Conservation (phyloP, 2,797 vertebrate species). For the Pipistrellus nathusii region DNA sequence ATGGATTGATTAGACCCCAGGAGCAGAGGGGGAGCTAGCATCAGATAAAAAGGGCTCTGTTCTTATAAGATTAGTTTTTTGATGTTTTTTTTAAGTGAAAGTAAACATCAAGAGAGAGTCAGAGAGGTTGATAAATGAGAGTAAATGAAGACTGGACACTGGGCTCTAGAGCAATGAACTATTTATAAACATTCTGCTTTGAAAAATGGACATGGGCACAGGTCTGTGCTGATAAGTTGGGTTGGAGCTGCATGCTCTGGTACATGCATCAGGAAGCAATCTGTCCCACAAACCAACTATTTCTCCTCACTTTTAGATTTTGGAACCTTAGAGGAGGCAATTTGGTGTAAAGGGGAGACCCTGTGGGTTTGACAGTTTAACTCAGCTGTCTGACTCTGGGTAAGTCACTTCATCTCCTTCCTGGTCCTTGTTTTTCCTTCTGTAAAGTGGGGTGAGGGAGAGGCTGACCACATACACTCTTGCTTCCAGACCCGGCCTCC, state of each 20-base stretch:
- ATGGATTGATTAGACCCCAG: conserved; percentile 71
- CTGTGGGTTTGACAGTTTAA: neutral
- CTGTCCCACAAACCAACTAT: neutral
- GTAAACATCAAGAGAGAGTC: conserved; percentile 54
- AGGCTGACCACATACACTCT: neutral
- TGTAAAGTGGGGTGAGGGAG: neutral
- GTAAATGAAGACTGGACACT: neutral
- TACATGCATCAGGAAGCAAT: neutral
- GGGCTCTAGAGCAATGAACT: neutral
- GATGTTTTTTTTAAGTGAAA: conserved; percentile 61
- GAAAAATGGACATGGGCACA: neutral
- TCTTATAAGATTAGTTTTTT: conserved; percentile 61
- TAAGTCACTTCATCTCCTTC: neutral
- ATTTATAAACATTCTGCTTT: neutral
- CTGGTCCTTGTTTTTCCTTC: neutral
- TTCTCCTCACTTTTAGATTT: neutral
- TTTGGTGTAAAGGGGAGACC: neutral
- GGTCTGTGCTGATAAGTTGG: conserved; percentile 36
- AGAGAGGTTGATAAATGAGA: conserved; percentile 63
- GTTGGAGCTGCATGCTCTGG: neutral
- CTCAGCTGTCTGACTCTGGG: neutral
- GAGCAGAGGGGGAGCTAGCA: conserved; percentile 45
- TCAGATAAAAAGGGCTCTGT: conserved; percentile 69
- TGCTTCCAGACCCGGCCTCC: neutral
- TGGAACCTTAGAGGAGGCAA: conserved; percentile 26